phyloP scores from a whole-genome alignment of 2,888 invertebrate genomes.

The Fragum whitleyi region DNA sequence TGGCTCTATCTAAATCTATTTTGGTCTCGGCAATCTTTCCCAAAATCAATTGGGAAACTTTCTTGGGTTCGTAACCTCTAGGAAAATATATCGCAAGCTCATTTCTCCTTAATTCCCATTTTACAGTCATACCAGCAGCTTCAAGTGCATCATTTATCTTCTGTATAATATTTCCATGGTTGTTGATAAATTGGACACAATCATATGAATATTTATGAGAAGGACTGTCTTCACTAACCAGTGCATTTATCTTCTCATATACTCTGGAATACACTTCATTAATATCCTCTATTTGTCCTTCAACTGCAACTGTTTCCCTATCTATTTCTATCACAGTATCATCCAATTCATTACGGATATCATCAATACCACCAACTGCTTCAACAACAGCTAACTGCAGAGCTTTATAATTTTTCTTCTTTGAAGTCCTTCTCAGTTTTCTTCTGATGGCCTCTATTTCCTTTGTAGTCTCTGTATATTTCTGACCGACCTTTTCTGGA shows the following conservation, averaged over 20 bases:
- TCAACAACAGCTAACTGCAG: not conserved
- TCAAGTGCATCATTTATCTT: not conserved
- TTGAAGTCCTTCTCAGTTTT: not conserved
- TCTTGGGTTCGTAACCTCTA: not conserved
- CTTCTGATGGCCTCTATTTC: not conserved
- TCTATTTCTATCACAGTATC: conserved; percentile 29
- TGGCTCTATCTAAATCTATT: not conserved
- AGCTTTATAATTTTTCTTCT: not conserved
- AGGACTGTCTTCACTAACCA: not conserved
- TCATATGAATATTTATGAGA: conserved; percentile 33
- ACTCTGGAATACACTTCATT: conserved; percentile 10
- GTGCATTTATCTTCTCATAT: conserved; percentile 4
- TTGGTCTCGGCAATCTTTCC: conserved; percentile 11
- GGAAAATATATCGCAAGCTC: not conserved
- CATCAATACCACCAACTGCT: not conserved
- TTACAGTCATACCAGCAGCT: not conserved
- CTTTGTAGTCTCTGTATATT: not conserved
- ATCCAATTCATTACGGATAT: conserved; percentile 11
- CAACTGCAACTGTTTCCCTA: conserved; percentile 25
- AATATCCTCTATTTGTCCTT: conserved; percentile 49
- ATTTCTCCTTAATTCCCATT: not conserved
- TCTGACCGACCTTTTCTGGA: not conserved
- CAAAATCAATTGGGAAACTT: not conserved
- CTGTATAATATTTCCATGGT: not conserved
- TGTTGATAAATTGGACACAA: conserved; percentile 34